Percentiles rank a stretch among this genome's conserved stretches.
These are phyloP conservation scores for Cantharis nigra DNA, from an alignment of 2,888 invertebrate genomes.

Conservation along the genomic window DNA sequence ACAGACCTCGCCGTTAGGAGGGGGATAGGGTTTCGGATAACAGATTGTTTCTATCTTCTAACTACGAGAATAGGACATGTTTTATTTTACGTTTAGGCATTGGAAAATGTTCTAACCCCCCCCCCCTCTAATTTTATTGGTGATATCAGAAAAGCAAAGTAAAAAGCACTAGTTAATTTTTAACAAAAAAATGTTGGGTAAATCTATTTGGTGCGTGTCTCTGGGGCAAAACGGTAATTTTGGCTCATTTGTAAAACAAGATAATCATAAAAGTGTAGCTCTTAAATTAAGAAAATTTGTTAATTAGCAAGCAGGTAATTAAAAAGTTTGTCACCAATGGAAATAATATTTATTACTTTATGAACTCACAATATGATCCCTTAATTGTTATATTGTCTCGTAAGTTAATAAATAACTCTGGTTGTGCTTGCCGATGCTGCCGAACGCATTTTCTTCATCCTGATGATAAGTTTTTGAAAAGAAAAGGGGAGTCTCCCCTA, in stretches of 20 bases:
- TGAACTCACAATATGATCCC: slow-evolving; percentile 36
- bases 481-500: not conserved
- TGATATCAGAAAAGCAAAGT: too few species aligned
- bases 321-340: slow-evolving; percentile 34
- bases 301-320: slow-evolving; percentile 7
- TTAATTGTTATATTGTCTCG: slow-evolving; percentile 37
- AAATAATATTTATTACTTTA: slow-evolving; percentile 37
- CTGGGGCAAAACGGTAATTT: not conserved
- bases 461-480: not conserved
- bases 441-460: not conserved
- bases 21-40: too few species aligned
- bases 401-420: slow-evolving; percentile 35
- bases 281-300: not conserved
- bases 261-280: not conserved
- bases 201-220: not conserved
- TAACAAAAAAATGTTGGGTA: not conserved
- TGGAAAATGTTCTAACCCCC: too few species aligned
- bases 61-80: too few species aligned
- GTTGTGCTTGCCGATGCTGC: not conserved
- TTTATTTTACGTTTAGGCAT: too few species aligned
- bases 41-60: too few species aligned
- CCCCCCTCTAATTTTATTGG: too few species aligned
- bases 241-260: not conserved
- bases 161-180: too few species aligned
- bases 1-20: too few species aligned